Base-by-base conservation (phyloP, 2,113 vertebrate species). In the Phaethon lepturus region DNA sequence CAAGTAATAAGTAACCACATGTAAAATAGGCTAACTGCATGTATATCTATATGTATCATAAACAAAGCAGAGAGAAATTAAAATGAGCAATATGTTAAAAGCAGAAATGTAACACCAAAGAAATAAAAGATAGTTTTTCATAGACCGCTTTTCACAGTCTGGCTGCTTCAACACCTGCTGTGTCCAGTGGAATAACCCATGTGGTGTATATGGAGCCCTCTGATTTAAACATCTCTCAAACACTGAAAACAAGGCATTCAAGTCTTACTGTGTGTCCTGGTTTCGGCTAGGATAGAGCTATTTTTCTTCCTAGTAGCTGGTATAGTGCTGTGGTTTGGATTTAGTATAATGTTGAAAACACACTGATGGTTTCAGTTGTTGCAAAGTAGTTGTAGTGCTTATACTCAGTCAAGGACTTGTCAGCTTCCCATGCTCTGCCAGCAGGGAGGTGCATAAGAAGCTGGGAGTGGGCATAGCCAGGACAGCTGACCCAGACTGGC, bases 171-270 rank as follows among this genome's bases (percentile, higher is more conserved):
- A 73, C 18, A 80, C 12, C 53, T 79, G 35, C 45, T 42, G 15
- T 1, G 0, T 28, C 20, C 73, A 85, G 17, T 67, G 15, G n/a
- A 87, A 87, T 59, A 81, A 75, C 13, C 28, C 38, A 52, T 0
- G 0, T 38, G 31, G 44, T 52, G 16, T 11, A 64, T 1, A 42
- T 8, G 20, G 20, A 78, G 13, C 13, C 1, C 7, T 13, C 12
- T 55, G 47, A 71, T 24, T 78, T 75, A 88, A 87, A 38, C 20
- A 19, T 13, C 50, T 66, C 50, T 56, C 60, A 33, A 69, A 22
- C 7, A 23, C 0, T 52, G 40, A 60, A 77, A 92, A 44, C 13
- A 66, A 85, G 17, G 38, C n/a, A 55, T 9, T 29, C 9, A 6
- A 33, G 29, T 86, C 55, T 88, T 45, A 33, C 33, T 85, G 59